phyloP scores from a whole-genome alignment of 2,113 vertebrate genomes.

The Mystacornis crossleyi region DNA sequence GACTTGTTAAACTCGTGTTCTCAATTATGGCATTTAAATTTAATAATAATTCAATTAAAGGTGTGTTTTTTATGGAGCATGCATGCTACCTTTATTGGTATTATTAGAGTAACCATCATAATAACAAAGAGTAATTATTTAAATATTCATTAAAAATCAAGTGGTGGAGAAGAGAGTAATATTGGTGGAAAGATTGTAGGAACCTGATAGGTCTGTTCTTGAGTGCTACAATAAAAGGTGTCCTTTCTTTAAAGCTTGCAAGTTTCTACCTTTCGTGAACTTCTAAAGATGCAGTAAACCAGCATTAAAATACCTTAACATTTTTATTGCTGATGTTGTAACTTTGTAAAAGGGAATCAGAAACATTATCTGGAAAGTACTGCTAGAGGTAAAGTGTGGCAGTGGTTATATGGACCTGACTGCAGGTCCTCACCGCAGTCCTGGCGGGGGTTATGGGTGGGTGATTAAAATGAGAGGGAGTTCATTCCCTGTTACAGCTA shows the following conservation, averaged over 20 bases:
- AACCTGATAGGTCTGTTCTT: constrained; percentile 22
- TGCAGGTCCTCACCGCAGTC: not conserved
- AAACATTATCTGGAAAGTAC: not conserved
- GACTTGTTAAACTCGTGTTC: constrained; percentile 30
- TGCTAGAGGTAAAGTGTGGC: not conserved
- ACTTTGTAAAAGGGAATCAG: not conserved
- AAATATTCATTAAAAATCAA: constrained; percentile 61
- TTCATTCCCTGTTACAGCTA: not conserved
- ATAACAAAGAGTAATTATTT: constrained; percentile 64
- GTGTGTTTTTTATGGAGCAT: constrained; percentile 62
- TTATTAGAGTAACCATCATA: constrained; percentile 54
- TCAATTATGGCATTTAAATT: constrained; percentile 58
- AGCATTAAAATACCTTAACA: constrained; percentile 22
- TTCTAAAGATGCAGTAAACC: constrained; percentile 30
- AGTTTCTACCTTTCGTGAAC: constrained; percentile 38
- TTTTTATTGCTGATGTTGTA: constrained; percentile 43
- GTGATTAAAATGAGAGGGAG: not conserved
- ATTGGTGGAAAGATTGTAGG: not conserved
- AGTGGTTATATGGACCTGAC: not conserved
- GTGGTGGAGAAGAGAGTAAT: not conserved
- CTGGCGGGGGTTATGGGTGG: not conserved
- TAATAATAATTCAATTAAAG: constrained; percentile 69
- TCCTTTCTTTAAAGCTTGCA: constrained; percentile 26
- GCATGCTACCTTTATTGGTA: constrained; percentile 51
- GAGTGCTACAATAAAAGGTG: constrained; percentile 47